A percentile compares a stretch with the other conserved stretches of the same genome.
Evolutionary conservation across 2,888 invertebrate species (phyloP).

Genomic region (Embidobia sp.): DNA sequence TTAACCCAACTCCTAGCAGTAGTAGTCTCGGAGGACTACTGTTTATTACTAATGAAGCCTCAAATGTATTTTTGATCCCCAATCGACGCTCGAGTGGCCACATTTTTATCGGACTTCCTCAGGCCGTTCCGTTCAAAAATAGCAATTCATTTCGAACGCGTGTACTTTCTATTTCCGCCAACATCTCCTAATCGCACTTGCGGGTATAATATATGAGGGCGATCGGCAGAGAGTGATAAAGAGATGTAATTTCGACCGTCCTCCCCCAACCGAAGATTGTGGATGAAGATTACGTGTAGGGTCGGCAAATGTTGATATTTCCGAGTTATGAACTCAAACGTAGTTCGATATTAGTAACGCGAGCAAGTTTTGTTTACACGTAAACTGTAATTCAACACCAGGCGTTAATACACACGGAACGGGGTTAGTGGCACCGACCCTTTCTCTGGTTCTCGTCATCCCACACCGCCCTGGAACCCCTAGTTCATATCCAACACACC

Average conservation of each 20-base stretch:
- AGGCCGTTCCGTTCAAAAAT: constrained; percentile 6
- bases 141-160: constrained; percentile 19
- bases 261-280: too few species aligned
- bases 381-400: constrained; percentile 50
- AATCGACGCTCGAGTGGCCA: constrained; percentile 9
- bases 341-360: constrained; percentile 22
- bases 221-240: constrained; percentile 14
- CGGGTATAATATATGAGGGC: not conserved
- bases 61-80: constrained; percentile 3
- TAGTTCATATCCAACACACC: constrained; percentile 22
- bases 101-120: constrained; percentile 10
- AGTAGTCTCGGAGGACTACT: not conserved
- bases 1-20: constrained; percentile 65
- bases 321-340: not conserved
- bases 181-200: constrained; percentile 1
- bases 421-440: constrained; percentile 43
- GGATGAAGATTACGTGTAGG: too few species aligned
- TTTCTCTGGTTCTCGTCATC: constrained; percentile 32
- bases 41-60: constrained; percentile 17
- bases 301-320: constrained; percentile 10
- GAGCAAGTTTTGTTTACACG: constrained; percentile 48
- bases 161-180: too few species aligned
- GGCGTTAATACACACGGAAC: too few species aligned
- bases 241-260: too few species aligned
- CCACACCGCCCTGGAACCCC: too few species aligned